Percentiles rank a stretch among this genome's conserved stretches.
Evolutionary conservation across 1,140 invertebrate genomes (phyloP).

Genomic region (Hydropsyche tenuis): DNA sequence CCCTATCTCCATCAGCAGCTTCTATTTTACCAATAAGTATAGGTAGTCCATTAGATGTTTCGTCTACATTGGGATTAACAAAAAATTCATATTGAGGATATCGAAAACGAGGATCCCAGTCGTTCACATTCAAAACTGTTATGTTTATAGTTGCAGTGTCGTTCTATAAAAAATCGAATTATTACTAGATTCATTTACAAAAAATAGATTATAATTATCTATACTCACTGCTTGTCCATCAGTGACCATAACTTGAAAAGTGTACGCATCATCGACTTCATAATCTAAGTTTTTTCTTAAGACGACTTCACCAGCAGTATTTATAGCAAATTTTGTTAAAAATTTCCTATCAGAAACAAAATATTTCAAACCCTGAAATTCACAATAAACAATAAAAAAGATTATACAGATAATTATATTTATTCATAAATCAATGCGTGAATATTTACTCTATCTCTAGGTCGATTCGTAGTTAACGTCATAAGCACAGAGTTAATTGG

Average conservation of each 20-base stretch:
- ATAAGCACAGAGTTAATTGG: slow-evolving; percentile 74
- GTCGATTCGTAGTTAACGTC: slow-evolving; percentile 67
- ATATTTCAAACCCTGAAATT: slow-evolving; percentile 65
- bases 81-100: slow-evolving; percentile 87
- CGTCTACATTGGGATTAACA: slow-evolving; percentile 61
- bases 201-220: background rate
- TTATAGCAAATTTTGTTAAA: slow-evolving; percentile 74
- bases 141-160: slow-evolving; percentile 76
- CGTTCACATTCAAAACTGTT: slow-evolving; percentile 86
- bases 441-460: slow-evolving; percentile 64
- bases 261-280: slow-evolving; percentile 74
- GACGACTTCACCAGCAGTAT: slow-evolving; percentile 79
- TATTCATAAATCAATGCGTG: no score
- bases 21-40: slow-evolving; percentile 71
- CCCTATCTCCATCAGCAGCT: slow-evolving; percentile 80
- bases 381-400: background rate
- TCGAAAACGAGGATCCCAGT: slow-evolving; percentile 90
- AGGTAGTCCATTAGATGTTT: slow-evolving; percentile 58
- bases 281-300: slow-evolving; percentile 81
- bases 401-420: background rate
- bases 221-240: slow-evolving; percentile 76
- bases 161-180: slow-evolving; percentile 64
- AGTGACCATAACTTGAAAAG: slow-evolving; percentile 82
- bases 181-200: background rate
- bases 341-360: slow-evolving; percentile 70